These are phyloP conservation scores for Trypoxylon attenuatum DNA, from an alignment of 2,888 invertebrate genomes.

Conservation along the genomic window DNA sequence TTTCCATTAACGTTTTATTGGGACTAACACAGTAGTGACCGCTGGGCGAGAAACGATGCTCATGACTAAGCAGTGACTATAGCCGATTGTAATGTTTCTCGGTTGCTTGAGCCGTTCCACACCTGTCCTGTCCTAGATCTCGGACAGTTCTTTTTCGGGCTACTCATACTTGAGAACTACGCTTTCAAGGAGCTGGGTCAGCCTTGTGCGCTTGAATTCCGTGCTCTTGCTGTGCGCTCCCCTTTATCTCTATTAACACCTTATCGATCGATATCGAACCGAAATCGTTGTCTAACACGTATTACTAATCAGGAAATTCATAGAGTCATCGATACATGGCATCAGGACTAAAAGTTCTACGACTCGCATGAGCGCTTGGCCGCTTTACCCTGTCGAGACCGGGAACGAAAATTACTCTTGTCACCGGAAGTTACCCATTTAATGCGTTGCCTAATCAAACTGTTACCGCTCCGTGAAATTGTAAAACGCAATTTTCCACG, in stretches of 20 bases:
- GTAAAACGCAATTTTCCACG: background rate
- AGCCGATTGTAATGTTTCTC: constrained; percentile 22
- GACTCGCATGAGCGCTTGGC: background rate
- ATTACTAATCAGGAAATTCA: no score
- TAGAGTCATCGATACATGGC: no score
- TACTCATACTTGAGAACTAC: constrained; percentile 1
- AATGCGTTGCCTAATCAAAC: constrained; percentile 18
- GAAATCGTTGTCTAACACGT: no score
- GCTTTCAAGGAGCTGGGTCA: background rate
- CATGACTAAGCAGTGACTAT: constrained; percentile 36
- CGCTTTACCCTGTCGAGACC: background rate
- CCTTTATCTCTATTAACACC: no score
- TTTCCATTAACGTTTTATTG: constrained; percentile 10
- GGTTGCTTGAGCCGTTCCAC: constrained; percentile 16
- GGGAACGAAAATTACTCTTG: constrained; percentile 1
- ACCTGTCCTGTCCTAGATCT: constrained; percentile 47
- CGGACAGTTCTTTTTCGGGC: constrained; percentile 6
- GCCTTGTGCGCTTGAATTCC: background rate
- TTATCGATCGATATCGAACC: no score
- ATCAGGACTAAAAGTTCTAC: background rate
- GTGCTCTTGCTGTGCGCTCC: background rate
- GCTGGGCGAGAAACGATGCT: constrained; percentile 38
- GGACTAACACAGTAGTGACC: constrained; percentile 24
- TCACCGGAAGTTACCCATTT: constrained; percentile 5
- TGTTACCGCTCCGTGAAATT: background rate